Percentiles rank a stretch among this genome's conserved stretches.
These are phyloP conservation scores for Anarhynchus alexandrinus DNA, from an alignment of 2,113 vertebrate genomes.

Conservation along the genomic window DNA sequence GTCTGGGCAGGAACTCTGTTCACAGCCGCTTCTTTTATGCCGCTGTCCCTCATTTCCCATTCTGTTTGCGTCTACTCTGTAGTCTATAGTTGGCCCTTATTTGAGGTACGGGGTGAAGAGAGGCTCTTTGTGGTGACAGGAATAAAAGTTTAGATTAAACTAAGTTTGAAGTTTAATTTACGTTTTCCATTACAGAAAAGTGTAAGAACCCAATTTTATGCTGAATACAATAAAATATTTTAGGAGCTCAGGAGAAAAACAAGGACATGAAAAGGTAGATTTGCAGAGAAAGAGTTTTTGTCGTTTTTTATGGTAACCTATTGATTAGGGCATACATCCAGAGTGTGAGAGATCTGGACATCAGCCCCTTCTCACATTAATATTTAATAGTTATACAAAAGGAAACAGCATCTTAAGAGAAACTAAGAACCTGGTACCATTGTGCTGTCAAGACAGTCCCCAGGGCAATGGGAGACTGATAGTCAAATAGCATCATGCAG, in stretches of 20 bases:
- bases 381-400: constrained; percentile 26
- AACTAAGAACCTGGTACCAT: not conserved
- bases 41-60: not conserved
- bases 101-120: not conserved
- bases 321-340: constrained; percentile 27
- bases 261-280: not conserved
- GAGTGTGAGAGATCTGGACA: constrained; percentile 8
- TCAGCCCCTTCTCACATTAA: not conserved
- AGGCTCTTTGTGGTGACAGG: not conserved
- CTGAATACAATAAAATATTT: not conserved
- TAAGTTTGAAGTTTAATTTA: not conserved
- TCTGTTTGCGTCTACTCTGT: not conserved
- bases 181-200: not conserved
- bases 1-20: not conserved
- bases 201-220: not conserved
- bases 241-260: not conserved
- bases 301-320: constrained; percentile 18
- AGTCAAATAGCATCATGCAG: not conserved
- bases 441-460: not conserved
- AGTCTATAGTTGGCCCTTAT: not conserved
- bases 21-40: fast-evolving
- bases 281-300: not conserved
- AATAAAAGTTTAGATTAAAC: not conserved
- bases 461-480: not conserved
- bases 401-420: not conserved